These are phyloP conservation scores for Diphyllodes magnificus DNA, from an alignment of 2,113 vertebrate species.

Conservation along the genomic window DNA sequence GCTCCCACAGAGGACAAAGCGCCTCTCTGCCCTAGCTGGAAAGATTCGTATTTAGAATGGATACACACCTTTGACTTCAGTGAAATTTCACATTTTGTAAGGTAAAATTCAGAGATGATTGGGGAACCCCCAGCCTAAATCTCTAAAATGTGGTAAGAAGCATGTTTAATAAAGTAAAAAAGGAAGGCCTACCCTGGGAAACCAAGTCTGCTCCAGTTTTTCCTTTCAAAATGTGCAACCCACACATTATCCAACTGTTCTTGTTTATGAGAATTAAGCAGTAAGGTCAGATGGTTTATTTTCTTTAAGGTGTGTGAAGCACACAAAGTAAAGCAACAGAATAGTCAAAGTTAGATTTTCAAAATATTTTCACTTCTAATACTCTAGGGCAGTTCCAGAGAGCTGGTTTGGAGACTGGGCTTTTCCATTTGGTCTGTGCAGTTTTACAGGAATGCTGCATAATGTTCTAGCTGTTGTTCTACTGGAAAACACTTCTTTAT, in stretches of 20 bases:
- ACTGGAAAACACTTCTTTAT: not conserved
- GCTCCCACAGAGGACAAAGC: not conserved
- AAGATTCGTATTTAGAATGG: not conserved
- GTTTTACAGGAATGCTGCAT: not conserved
- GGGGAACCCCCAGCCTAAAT: not conserved
- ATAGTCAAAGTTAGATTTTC: not conserved
- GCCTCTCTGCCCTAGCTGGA: not conserved
- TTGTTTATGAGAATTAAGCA: not conserved
- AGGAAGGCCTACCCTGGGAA: not conserved
- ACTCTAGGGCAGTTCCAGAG: not conserved
- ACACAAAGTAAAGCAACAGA: not conserved
- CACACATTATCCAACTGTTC: not conserved
- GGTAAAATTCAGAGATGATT: not conserved
- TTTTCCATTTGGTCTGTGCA: not conserved
- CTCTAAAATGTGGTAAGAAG: not conserved
- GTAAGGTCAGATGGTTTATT: not conserved
- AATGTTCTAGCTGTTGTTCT: not conserved
- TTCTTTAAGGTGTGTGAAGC: not conserved
- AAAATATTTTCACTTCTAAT: not conserved
- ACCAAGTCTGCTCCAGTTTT: not conserved
- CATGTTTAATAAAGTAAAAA: not conserved
- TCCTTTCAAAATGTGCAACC: not conserved
- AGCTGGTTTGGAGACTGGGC: not conserved
- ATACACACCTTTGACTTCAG: not conserved
- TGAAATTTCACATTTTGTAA: not conserved